Percentiles rank a stretch among this genome's conserved stretches.
phyloP scores from a whole-genome alignment of 2,888 invertebrate genomes.

The Macrosiphum euphorbiae region DNA sequence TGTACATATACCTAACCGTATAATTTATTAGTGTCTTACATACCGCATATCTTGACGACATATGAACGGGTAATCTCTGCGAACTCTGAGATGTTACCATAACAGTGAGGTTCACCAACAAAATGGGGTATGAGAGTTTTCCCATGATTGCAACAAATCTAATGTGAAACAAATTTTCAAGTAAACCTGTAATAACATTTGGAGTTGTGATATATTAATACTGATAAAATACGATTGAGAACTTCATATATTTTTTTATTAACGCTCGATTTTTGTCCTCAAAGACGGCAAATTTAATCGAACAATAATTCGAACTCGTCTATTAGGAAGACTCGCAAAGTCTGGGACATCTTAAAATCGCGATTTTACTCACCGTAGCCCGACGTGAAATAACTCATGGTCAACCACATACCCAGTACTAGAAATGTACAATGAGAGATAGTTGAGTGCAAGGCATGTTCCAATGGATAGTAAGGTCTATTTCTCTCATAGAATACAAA shows the following conservation, averaged over 20 bases:
- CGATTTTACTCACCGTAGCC: constrained; percentile 29
- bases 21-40: not conserved
- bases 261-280: no score
- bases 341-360: no score
- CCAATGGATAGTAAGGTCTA: constrained; percentile 22
- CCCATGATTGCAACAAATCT: constrained; percentile 8
- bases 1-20: no score
- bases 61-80: not conserved
- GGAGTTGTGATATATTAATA: no score
- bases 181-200: not conserved
- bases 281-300: no score
- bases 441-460: constrained; percentile 11
- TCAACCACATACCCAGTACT: not conserved
- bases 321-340: no score
- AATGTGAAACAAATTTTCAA: not conserved
- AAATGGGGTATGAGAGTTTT: constrained; percentile 19
- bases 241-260: no score
- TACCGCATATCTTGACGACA: not conserved
- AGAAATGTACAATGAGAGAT: not conserved
- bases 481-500: not conserved
- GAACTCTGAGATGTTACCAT: not conserved
- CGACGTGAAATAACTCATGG: not conserved
- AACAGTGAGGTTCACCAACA: not conserved
- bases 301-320: no score
- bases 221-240: no score